phyloP scores from a whole-genome alignment of 1,140 invertebrate genomes.

The Euwallacea fornicatus region DNA sequence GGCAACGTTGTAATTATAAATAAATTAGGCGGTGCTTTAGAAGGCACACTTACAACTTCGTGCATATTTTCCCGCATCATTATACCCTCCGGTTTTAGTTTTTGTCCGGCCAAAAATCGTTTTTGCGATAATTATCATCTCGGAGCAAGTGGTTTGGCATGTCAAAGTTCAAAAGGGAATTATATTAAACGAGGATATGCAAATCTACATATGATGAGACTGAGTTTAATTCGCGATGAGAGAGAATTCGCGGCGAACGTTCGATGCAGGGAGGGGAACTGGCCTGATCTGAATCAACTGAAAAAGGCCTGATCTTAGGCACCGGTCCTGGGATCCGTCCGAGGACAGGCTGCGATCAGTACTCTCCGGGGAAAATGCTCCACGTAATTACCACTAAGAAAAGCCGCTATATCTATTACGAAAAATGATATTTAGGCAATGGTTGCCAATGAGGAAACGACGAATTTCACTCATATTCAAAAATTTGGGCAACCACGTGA shows the following conservation, averaged over 20 bases:
- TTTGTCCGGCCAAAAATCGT: neutral
- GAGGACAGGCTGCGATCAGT: neutral
- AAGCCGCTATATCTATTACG: slow-evolving; percentile 18
- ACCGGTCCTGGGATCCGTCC: no score
- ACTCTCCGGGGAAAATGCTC: slow-evolving; percentile 16
- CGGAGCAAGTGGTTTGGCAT: neutral
- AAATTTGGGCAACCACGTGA: no score
- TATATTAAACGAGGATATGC: neutral
- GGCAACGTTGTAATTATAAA: slow-evolving; percentile 40
- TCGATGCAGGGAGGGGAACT: no score
- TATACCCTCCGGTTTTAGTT: slow-evolving; percentile 4
- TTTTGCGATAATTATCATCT: slow-evolving; percentile 2
- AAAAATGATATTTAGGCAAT: no score
- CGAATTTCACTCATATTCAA: no score
- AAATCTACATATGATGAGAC: no score
- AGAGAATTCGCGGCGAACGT: no score
- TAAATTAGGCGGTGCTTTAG: slow-evolving; percentile 35
- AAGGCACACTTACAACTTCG: slow-evolving; percentile 27
- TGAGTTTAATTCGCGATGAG: no score
- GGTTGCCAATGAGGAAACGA: no score
- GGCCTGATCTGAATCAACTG: no score
- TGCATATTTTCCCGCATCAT: slow-evolving; percentile 24
- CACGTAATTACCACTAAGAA: slow-evolving; percentile 48
- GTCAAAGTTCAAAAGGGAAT: neutral
- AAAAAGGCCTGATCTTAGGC: no score